Evolutionary conservation across 2,797 vertebrate genomes (phyloP).

Genomic region (Smutsia temminckii): DNA sequence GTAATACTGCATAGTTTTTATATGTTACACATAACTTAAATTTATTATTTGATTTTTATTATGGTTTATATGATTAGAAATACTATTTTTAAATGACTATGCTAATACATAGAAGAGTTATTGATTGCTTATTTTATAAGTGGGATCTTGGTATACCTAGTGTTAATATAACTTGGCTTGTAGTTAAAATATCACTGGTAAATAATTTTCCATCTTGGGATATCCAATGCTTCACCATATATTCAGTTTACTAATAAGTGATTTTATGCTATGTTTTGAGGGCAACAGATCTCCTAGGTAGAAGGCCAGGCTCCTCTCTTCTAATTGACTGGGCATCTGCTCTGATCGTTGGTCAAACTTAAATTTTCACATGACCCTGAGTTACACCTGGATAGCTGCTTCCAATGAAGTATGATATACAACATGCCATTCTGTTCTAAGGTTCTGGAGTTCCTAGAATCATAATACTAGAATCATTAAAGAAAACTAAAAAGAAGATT

Average conservation of each 20-base stretch:
- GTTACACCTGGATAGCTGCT: background rate
- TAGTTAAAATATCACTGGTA: background rate
- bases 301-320: background rate
- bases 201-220: background rate
- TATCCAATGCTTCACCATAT: background rate
- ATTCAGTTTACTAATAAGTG: background rate
- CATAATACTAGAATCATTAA: background rate
- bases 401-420: background rate
- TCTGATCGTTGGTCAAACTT: background rate
- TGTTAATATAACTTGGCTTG: background rate
- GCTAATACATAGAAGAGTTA: background rate
- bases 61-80: background rate
- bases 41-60: background rate
- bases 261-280: background rate
- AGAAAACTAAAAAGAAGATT: background rate
- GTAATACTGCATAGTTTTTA: background rate
- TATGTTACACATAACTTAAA: background rate
- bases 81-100: background rate
- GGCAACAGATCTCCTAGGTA: background rate
- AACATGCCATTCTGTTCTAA: too few species aligned
- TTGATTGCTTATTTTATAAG: background rate
- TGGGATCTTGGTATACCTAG: background rate
- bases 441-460: background rate
- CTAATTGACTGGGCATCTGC: background rate
- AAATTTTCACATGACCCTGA: background rate